Evolutionary conservation across 2,888 invertebrate species (phyloP).

Genomic region (Himalopsyche anomala): DNA sequence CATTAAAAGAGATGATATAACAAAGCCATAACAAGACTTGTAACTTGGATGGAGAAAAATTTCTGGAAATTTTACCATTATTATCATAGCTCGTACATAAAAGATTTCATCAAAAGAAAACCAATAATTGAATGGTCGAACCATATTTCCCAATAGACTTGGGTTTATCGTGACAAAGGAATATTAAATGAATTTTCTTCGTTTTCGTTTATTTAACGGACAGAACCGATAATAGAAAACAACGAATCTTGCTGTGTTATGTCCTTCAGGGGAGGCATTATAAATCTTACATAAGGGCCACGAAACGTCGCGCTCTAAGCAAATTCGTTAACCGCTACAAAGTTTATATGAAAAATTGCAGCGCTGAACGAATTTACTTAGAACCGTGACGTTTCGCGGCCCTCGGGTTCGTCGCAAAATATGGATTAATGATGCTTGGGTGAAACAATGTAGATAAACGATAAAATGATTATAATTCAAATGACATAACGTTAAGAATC

Average conservation of each 20-base stretch:
- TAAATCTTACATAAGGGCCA: no score
- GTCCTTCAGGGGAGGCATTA: no score
- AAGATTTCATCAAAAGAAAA: neutral
- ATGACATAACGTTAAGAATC: no score
- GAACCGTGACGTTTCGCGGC: no score
- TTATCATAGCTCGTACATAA: neutral
- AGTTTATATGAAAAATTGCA: no score
- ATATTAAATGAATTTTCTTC: slow-evolving; percentile 3
- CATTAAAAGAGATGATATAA: neutral
- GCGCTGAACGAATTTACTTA: no score
- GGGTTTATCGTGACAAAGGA: neutral
- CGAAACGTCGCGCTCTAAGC: no score
- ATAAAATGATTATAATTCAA: no score
- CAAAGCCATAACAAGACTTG: neutral
- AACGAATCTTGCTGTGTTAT: neutral
- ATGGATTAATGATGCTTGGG: no score
- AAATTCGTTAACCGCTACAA: no score
- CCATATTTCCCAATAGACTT: neutral
- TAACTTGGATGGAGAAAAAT: neutral
- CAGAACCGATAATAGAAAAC: neutral
- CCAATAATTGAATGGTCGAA: neutral
- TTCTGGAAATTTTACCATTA: neutral
- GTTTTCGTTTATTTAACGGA: neutral
- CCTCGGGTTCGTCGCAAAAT: no score
- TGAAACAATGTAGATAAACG: no score